Conservation (phyloP, 2,797 vertebrate species). For the Mormyrops boulengeri region DNA sequence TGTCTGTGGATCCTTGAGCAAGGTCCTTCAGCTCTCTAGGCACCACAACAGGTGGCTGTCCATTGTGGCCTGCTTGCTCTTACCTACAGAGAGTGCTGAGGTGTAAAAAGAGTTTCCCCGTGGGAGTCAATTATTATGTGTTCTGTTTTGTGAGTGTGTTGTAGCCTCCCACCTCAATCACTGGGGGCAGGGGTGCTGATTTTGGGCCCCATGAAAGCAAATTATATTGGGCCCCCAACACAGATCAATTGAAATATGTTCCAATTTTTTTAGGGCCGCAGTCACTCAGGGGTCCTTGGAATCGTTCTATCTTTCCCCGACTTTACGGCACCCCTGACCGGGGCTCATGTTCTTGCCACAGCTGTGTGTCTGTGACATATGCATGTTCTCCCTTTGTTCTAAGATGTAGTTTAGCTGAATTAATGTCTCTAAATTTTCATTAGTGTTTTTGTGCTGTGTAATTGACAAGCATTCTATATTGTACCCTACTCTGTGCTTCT, state of each 20-base stretch:
- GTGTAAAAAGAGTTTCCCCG: neutral
- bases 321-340: no score
- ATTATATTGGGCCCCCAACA: no score
- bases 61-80: neutral
- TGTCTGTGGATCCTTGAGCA: neutral
- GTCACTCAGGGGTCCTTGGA: no score
- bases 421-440: neutral
- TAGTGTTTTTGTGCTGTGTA: neutral
- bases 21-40: neutral
- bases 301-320: no score
- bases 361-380: neutral
- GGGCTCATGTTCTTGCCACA: neutral
- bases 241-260: no score
- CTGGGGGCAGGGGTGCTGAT: neutral
- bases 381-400: neutral
- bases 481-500: neutral
- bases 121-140: neutral
- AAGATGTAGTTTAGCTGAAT: neutral
- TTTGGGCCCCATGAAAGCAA: no score
- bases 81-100: neutral
- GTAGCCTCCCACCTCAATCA: neutral
- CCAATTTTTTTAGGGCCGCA: no score
- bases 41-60: neutral
- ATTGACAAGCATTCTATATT: neutral
- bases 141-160: neutral